Base-by-base conservation (phyloP, 2,888 invertebrate genomes). In the Cyclophora albipunctata region DNA sequence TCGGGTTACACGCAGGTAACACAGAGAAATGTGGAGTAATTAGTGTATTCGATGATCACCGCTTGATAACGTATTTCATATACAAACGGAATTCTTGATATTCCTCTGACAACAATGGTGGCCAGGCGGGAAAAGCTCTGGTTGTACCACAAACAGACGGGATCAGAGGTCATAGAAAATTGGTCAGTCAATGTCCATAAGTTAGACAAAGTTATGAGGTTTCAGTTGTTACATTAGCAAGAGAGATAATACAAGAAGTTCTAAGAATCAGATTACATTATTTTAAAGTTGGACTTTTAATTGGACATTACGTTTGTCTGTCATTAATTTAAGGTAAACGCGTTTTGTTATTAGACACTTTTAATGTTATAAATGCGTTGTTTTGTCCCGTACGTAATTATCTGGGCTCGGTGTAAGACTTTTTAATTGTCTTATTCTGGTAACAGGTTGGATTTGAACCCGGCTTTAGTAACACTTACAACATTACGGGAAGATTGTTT, bases 241-340 rank as follows among this genome's bases (percentile, higher is more conserved):
- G 81, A 79, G 78, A 79, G 79, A 75, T 57, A 53, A 56, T 58
- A 58, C 51, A 37, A 43, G 34, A 54, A 75, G 74, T 81, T 81
- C 81, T 62, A 63, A 69, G 85, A 84, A 84, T 78, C 73, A 75
- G 67, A 71, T 77, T 76, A 79, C 78, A 69, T 50, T 59, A 46
- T 53, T 52, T 43, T 64, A 66, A 71, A 69, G 70, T 73, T 68
- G 71, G 73, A 73, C 75, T 77, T 71, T 77, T 83, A 82, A 81
- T 83, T 83, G 77, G 68, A 61, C 53, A 65, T 56, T 62, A 63
- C 62, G 60, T 64, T 59, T 57, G 64, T 61, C 69, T 69, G 67
- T 62, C 60, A 64, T 60, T 55, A 47, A 66, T 46, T 61, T 64
- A 57, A 67, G 67, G 66, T 67, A 73, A 71, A 71, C 67, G 63